Base-by-base conservation (phyloP, 2,797 vertebrate genomes). In the Sparidentex hasta region DNA sequence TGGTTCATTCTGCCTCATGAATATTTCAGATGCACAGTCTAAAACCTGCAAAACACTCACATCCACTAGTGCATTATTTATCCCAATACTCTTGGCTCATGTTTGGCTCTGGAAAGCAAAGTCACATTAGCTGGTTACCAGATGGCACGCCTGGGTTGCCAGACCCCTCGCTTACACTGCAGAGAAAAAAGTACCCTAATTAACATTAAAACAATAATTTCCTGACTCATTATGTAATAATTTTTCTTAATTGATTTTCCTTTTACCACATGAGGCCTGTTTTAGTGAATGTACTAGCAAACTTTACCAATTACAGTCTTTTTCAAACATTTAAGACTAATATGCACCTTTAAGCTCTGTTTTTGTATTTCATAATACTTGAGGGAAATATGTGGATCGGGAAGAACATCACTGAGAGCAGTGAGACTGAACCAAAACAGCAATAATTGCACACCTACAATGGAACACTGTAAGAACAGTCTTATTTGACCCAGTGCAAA, bases 61-160 rank as follows among this genome's bases (percentile, higher is more conserved):
- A 41, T 76, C 38, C 14, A 48, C 55, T 52, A 20, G 48, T 80
- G 55, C 67, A 84, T 87, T 82, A 84, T 81, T 80, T 79, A 82
- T 84, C 74, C 2, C 25, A 50, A 14, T 17, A 64, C 17, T 73
- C 51, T 29, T 47, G 51, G 65, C 71, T 84, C 54, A 55, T 68
- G 61, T 68, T 68, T 54, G 44, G 54, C 51, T 80, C 29, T 54
- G 47, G 74, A 78, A 76, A 81, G 57, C 57, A 80, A 64, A 73
- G 47, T 63, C 73, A 56, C 57, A 68, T 56, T 41, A 83, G 70
- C 59, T 67, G 59, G 50, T 58, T 58, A 64, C 46, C 66, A 87
- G 69, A 84, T 84, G 68, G 66, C 16, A 61, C 46, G 61, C 43
- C 62, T 57, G 38, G 62, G 68, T 16, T 65, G 63, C 16, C 50